A percentile compares a stretch with the other conserved stretches of the same genome.
phyloP scores from a whole-genome alignment of 2,888 invertebrate species.

The Phorcus lineatus region DNA sequence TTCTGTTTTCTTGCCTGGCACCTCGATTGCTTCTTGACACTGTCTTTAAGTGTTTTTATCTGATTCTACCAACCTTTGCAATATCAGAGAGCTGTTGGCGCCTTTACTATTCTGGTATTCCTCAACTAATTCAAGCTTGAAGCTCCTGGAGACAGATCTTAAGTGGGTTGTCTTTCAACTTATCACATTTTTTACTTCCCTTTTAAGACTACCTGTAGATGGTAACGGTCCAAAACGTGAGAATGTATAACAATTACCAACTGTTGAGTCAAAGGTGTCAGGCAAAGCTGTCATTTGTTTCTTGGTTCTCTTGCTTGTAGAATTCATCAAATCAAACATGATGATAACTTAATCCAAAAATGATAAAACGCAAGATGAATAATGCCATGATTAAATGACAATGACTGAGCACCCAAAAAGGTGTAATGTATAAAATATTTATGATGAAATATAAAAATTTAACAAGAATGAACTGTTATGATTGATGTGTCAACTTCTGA shows the following conservation, averaged over 20 bases:
- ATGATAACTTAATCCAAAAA: too few species aligned
- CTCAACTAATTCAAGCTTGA: neutral
- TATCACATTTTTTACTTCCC: neutral
- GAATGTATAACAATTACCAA: neutral
- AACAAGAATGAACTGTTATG: too few species aligned
- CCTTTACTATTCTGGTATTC: neutral
- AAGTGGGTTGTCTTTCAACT: neutral
- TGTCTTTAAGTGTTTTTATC: neutral
- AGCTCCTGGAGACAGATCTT: neutral
- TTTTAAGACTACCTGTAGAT: neutral
- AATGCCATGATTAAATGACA: too few species aligned
- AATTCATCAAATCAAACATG: too few species aligned
- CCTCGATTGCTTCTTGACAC: slow-evolving; percentile 10
- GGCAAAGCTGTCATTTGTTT: too few species aligned
- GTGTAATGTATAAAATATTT: too few species aligned
- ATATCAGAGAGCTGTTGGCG: neutral
- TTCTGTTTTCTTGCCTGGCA: neutral
- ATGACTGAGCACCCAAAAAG: too few species aligned
- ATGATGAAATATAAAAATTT: too few species aligned
- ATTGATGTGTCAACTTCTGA: too few species aligned
- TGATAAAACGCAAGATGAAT: too few species aligned
- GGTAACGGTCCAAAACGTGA: neutral
- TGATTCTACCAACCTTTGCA: neutral
- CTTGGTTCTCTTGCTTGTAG: too few species aligned
- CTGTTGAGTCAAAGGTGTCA: too few species aligned